phyloP scores from a whole-genome alignment of 2,797 vertebrate genomes.

The Pogoniulus pusillus region DNA sequence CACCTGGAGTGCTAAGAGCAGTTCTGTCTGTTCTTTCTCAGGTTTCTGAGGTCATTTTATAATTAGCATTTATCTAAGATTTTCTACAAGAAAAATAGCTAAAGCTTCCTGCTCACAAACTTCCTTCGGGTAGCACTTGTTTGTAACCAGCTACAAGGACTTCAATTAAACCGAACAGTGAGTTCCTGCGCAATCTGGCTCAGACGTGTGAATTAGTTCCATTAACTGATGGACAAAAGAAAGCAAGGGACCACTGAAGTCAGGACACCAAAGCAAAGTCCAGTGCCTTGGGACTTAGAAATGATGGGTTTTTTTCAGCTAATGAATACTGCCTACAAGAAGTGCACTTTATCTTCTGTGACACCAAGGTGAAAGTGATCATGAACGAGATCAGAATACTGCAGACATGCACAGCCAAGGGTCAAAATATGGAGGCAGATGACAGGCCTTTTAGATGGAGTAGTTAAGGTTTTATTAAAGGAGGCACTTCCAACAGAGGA shows the following conservation, averaged over 20 bases:
- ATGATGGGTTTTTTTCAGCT: not conserved
- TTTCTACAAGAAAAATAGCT: conserved; percentile 8
- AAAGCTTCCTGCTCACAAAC: conserved; percentile 9
- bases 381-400: not conserved
- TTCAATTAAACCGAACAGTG: not conserved
- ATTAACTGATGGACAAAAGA: not conserved
- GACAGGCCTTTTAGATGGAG: not conserved
- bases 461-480: not conserved
- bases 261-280: not conserved
- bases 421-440: not conserved
- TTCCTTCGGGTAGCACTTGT: conserved; percentile 16
- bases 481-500: not conserved
- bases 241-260: not conserved
- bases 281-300: not conserved
- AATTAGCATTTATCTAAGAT: conserved; percentile 39
- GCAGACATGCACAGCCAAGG: not conserved
- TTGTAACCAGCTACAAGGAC: not conserved
- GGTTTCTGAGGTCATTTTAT: conserved; percentile 57
- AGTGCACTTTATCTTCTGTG: not conserved
- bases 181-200: not conserved
- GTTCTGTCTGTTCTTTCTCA: conserved; percentile 53
- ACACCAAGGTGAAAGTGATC: not conserved
- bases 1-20: conserved; percentile 56
- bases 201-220: not conserved
- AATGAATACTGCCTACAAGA: not conserved